phyloP scores from a whole-genome alignment of 1,140 invertebrate genomes.

The Samia ricini region DNA sequence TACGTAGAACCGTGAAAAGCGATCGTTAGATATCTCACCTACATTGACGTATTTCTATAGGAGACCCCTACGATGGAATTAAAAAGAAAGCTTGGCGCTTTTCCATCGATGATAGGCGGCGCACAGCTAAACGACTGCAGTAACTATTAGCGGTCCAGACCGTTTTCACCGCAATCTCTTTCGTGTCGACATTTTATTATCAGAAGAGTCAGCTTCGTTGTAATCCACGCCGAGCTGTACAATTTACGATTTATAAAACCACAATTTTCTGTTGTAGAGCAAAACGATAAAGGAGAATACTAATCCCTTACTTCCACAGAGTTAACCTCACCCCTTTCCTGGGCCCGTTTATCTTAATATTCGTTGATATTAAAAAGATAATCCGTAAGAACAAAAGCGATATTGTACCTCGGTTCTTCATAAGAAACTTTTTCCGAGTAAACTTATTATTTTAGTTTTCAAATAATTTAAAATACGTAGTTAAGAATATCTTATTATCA shows the following conservation, averaged over 20 bases:
- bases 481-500: too few relatives aligned
- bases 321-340: slow-evolving; percentile 23
- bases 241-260: slow-evolving; percentile 55
- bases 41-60: slow-evolving; percentile 1
- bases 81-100: slow-evolving; percentile 38
- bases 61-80: slow-evolving; percentile 18
- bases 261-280: slow-evolving; percentile 43
- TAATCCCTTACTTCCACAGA: slow-evolving; percentile 25
- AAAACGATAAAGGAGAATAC: slow-evolving; percentile 46
- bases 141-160: slow-evolving; percentile 40
- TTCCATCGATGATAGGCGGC: slow-evolving; percentile 45
- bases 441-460: too few relatives aligned
- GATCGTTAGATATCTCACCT: background rate
- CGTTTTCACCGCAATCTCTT: slow-evolving; percentile 41
- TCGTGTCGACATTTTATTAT: slow-evolving; percentile 58
- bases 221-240: slow-evolving; percentile 45
- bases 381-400: slow-evolving; percentile 35
- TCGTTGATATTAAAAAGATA: slow-evolving; percentile 48
- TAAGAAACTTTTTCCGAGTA: too few relatives aligned
- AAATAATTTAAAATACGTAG: too few relatives aligned
- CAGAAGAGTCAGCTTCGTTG: slow-evolving; percentile 41
- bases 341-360: slow-evolving; percentile 41
- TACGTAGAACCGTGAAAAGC: background rate
- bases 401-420: too few relatives aligned
- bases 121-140: slow-evolving; percentile 44